Conservation (phyloP, 2,888 invertebrate species). For the Mongoloraphidia duomilia region DNA sequence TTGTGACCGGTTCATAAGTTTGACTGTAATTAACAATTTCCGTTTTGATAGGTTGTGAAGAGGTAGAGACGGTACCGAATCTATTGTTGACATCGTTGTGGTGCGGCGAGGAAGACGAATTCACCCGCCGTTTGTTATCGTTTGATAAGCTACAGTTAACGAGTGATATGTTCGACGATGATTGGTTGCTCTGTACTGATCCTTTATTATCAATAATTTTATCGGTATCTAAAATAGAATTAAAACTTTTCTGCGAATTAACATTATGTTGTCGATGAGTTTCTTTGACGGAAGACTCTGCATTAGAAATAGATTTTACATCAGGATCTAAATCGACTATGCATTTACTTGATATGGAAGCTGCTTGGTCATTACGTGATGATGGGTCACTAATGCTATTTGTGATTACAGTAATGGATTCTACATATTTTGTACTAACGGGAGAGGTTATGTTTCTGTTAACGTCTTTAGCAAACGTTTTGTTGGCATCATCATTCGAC, state of each 20-base stretch:
- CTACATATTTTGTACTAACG: background rate
- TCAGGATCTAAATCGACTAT: background rate
- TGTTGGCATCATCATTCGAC: too few relatives aligned
- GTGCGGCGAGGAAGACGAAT: too few relatives aligned
- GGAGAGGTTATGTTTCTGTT: too few relatives aligned
- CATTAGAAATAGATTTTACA: background rate
- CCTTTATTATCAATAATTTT: background rate
- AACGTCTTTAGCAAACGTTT: too few relatives aligned
- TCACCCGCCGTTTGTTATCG: too few relatives aligned
- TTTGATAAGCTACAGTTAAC: background rate
- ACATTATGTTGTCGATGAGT: background rate
- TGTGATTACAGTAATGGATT: slow-evolving; percentile 3
- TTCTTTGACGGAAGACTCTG: background rate
- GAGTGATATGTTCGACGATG: background rate
- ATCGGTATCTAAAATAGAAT: too few relatives aligned
- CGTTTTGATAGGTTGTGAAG: too few relatives aligned
- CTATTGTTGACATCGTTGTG: too few relatives aligned
- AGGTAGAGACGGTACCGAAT: too few relatives aligned
- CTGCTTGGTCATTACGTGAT: slow-evolving; percentile 10
- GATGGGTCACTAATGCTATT: slow-evolving; percentile 2
- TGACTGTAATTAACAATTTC: too few relatives aligned
- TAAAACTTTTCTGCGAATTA: too few relatives aligned
- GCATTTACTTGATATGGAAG: slow-evolving; percentile 14
- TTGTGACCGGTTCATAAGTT: too few relatives aligned
- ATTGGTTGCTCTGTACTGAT: background rate